A percentile compares a stretch with the other conserved stretches of the same genome.
Evolutionary conservation across 2,797 vertebrate species (phyloP).

Genomic region (Poeciliopsis gracilis): DNA sequence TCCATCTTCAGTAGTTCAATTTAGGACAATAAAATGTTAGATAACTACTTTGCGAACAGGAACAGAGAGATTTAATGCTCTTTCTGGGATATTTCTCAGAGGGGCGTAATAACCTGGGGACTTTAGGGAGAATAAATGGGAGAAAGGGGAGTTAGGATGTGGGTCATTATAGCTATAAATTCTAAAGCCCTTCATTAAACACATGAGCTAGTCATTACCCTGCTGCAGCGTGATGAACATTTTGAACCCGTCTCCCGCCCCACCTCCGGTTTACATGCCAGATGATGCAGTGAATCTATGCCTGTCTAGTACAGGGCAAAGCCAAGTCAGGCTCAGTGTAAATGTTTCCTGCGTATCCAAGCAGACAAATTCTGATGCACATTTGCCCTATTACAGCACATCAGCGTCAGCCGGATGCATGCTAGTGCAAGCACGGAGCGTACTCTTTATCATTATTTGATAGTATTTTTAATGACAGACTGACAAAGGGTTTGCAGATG

Average conservation of each 20-base stretch:
- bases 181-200: conserved; percentile 79
- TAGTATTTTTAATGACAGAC: conserved; percentile 99
- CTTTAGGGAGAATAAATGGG: conserved; percentile 69
- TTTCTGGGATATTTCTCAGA: conserved; percentile 65
- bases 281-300: conserved; percentile 88
- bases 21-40: conserved; percentile 47
- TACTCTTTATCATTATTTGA: conserved; percentile 96
- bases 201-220: conserved; percentile 75
- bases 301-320: conserved; percentile 87
- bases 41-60: conserved; percentile 33
- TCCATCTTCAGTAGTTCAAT: conserved; percentile 13
- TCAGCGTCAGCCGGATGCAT: conserved; percentile 90
- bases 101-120: conserved; percentile 70
- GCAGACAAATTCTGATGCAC: conserved; percentile 92
- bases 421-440: conserved; percentile 87
- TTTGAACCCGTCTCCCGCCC: conserved; percentile 42
- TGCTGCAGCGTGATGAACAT: conserved; percentile 74
- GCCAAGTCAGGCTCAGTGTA: conserved; percentile 89
- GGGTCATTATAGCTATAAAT: conserved; percentile 75
- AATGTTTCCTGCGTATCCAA: conserved; percentile 96
- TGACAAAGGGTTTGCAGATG: conserved; percentile 96
- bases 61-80: conserved; percentile 44
- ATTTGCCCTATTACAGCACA: conserved; percentile 94
- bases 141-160: conserved; percentile 69
- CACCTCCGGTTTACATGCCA: conserved; percentile 82